Base-by-base conservation (phyloP, 2,113 vertebrate genomes). In the Grammomys dolichurus region DNA sequence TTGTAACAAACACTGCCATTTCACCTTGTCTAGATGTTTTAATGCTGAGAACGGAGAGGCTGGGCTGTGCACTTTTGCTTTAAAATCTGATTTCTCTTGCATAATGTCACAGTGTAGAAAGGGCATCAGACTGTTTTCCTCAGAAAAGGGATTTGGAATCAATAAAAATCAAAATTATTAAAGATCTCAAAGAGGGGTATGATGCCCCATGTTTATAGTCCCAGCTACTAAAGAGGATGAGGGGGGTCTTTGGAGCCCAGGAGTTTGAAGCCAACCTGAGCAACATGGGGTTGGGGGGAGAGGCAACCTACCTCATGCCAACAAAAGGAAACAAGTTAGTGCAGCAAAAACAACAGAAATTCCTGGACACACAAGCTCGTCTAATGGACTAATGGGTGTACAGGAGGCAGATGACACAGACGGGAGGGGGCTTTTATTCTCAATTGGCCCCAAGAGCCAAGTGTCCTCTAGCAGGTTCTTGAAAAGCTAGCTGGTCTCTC, bases 101-200 rank as follows among this genome's bases (percentile, higher is more conserved):
- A 92, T 54, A 78, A 86, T 40, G 70, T 48, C 80, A 60, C 10
- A 31, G 48, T 75, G 80, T 43, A 43, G 75, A 51, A 89, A 80
- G 40, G 80, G 36, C 60, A 67, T 26, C 63, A 48, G 48, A 80
- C 14, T 84, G 43, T 60, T 92, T 92, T 88, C 85, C 70, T 75
- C 69, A 19, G 51, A 76, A 48, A 56, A 76, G 33, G 60, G 22
- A 60, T 1, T 46, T 51, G 24, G 0, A 65, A 94, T 58, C 93
- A 58, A 46, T 19, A 24, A n/a, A 80, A 94, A 94, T 96, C 94
- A 85, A 87, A 80, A 58, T 28, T 14, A 58, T n/a, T 65, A 31
- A 58, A 70, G 80, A 60, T 48, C 70, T 46, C 48, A 33, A 77
- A 78, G n/a, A 85, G 3, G 31, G n/a, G 16, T 1, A 7, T 31